phyloP scores from a whole-genome alignment of 2,797 vertebrate species.

The Strix occidentalis region DNA sequence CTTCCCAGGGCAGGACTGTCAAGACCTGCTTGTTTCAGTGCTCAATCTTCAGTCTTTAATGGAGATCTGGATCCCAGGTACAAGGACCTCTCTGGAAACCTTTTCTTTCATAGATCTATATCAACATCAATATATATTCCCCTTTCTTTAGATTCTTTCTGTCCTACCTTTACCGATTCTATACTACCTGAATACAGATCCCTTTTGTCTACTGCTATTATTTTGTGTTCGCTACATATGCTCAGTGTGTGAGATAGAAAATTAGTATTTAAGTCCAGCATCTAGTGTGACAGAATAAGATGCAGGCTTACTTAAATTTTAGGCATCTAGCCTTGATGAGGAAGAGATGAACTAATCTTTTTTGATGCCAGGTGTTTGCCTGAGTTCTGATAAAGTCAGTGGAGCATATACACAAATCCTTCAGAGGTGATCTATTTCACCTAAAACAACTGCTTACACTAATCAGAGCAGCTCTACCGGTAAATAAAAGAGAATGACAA shows the following conservation, averaged over 20 bases:
- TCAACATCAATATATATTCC: neutral
- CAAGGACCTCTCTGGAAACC: neutral
- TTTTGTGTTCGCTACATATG: neutral
- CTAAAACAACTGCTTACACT: neutral
- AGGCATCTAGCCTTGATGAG: neutral
- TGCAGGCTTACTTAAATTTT: neutral
- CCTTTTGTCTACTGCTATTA: neutral
- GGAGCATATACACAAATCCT: neutral
- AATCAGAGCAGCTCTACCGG: neutral
- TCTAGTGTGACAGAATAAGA: neutral
- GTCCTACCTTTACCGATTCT: neutral
- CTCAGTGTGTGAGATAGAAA: neutral
- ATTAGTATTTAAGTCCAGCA: neutral
- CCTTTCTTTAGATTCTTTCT: neutral
- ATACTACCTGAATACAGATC: neutral
- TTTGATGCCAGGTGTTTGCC: neutral
- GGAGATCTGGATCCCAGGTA: neutral
- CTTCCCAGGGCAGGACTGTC: neutral
- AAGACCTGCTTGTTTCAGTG: neutral
- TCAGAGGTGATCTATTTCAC: neutral
- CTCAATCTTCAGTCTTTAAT: neutral
- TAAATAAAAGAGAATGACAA: neutral
- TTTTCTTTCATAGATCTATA: neutral
- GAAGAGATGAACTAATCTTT: neutral
- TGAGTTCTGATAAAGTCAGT: neutral